Base-by-base conservation (phyloP, 2,888 invertebrate genomes). In the Drosophila prostipennis region DNA sequence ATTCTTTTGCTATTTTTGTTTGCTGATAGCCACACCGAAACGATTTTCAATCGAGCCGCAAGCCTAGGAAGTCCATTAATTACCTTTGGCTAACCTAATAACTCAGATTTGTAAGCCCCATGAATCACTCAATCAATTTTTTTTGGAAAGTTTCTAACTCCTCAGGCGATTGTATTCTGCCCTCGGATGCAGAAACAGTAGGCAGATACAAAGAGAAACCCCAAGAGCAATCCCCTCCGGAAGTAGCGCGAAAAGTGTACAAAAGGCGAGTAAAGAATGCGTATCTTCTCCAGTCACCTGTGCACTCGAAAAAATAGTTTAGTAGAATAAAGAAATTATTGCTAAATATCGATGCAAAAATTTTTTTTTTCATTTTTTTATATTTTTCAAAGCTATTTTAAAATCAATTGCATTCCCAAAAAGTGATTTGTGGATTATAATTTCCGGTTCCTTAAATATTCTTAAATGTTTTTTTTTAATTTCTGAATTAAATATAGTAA, bases 261-360 rank as follows among this genome's bases (percentile, higher is more conserved):
- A 71, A 81, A 70, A 80, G 74, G 60, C 69, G 61, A 73, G 70
- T 65, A 48, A 54, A 40, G 58, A 77, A 67, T 52, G 42, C 43
- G 36, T n/a, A 34, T 36, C 42, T 46, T 11, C 40, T n/a, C 42
- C 39, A 42, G 13, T 16, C 63, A 40, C 63, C 56, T 52, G 26
- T 32, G 32, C 56, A 63, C 64, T 52, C 14, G 14, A 14, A 57
- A 32, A 45, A 45, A 26, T 6, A 19, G 16, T 42, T 11, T 2
- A 8, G 11, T 5, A 42, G 0, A 16, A 19, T 19, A 19, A 19
- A 2, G 10, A 5, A 2, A n/a, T 36, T 36, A 13, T 34, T 10
- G 32, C 11, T 11, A 10, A 34, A 34, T 3, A 34, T 3, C 2
- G 3, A 10, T n/a, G n/a, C n/a, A n/a, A n/a, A n/a, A n/a, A n/a